These are phyloP conservation scores for Athetis lepigone DNA, from an alignment of 2,888 invertebrate species.

Conservation along the genomic window DNA sequence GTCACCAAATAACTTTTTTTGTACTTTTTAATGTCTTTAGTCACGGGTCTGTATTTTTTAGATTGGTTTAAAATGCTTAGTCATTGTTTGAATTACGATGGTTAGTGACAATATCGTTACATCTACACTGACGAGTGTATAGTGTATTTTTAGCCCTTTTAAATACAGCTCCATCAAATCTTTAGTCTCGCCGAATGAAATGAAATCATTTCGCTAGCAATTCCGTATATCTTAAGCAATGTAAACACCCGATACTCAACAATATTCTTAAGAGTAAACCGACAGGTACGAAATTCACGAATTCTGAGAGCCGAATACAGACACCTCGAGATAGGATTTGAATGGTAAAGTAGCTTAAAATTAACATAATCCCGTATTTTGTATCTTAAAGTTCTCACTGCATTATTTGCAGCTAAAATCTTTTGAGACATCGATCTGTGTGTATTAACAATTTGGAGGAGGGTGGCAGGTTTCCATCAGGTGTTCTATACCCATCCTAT, in stretches of 20 bases:
- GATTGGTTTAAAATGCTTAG: conserved; percentile 27
- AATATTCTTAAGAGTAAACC: conserved; percentile 60
- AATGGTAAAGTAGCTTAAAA: conserved; percentile 83
- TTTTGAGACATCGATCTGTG: conserved; percentile 68
- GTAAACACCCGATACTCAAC: conserved; percentile 56
- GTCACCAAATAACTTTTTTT: conserved; percentile 50
- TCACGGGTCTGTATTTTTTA: conserved; percentile 39
- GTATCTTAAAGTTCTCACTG: conserved; percentile 84
- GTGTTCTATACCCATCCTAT: not conserved
- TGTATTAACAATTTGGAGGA: conserved; percentile 52
- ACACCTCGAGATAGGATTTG: conserved; percentile 81
- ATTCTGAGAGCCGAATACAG: conserved; percentile 71
- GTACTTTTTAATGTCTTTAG: conserved; percentile 48
- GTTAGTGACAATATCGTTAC: not conserved
- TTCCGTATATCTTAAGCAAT: conserved; percentile 51
- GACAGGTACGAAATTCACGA: conserved; percentile 63
- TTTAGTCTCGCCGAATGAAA: conserved; percentile 1
- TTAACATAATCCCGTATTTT: conserved; percentile 87
- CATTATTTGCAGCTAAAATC: conserved; percentile 81
- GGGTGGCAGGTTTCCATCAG: conserved; percentile 5
- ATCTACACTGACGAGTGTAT: too few species aligned
- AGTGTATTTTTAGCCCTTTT: not conserved
- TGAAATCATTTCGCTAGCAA: conserved; percentile 9
- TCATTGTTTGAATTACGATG: conserved; percentile 35
- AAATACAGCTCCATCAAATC: not conserved